Base-by-base conservation (phyloP, 2,888 invertebrate genomes). In the Perizoma flavofasciatum region DNA sequence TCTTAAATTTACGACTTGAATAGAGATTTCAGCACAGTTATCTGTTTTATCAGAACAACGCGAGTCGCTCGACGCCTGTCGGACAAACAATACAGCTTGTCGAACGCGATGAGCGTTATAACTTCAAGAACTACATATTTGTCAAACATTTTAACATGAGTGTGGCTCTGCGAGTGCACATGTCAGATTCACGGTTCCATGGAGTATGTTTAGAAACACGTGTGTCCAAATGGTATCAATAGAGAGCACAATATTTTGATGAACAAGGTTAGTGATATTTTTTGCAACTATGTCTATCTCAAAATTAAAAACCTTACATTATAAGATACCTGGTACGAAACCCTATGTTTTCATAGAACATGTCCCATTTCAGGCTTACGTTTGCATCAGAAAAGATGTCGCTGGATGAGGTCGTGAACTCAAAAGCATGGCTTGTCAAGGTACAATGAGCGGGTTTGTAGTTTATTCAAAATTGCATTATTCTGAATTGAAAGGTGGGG, bases 381-480 rank as follows among this genome's bases (percentile, higher is more conserved):
- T 67, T 67, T 66, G 35, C 43, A 40, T 45, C 53, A 53, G 70
- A 77, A 80, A 90, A 89, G 89, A 79, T 85, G 75, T 90, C 90
- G 11, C 69, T 92, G 77, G 91, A 92, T 77, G 91, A 92, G 82
- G 86, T 91, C 77, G 91, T 90, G 75, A 86, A 84, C 81, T 91
- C 91, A 62, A 85, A 89, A 57, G 82, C 87, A 81, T 91, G 91
- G 91, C 88, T 92, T 72, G 81, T 89, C 74, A 91, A 92, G 91
- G 91, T 92, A 92, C 70, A 66, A 49, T 61, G 47, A 61, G 56
- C 22, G 60, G 64, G 62, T 67, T 66, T 70, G 65, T 64, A 60
- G 63, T 60, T 57, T 55, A 58, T 55, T 48, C 43, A 22, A 49
- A 43, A 45, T 48, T 32, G 41, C 43, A 59, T 32, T 52, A 22